Evolutionary conservation across 1,140 invertebrate genomes (phyloP), one percentile per base, ranked within the genome.

Genomic region (Monomorium pharaonis): DNA sequence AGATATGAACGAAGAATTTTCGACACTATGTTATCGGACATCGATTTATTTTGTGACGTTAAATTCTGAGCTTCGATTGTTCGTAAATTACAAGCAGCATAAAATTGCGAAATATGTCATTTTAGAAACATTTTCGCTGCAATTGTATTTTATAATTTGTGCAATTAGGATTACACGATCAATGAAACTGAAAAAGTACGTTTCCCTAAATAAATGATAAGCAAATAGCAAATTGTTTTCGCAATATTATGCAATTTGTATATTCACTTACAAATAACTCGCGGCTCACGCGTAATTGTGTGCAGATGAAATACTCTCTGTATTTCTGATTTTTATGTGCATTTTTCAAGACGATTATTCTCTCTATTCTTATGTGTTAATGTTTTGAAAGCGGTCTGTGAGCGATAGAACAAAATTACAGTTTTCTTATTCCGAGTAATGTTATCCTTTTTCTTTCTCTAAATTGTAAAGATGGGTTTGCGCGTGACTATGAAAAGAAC

Each of bases 381-480:
- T 84, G 30, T 3, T 54, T 54, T 54, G 65, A 58, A 51, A 54
- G 70, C 16, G 2, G 47, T 78, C 21, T 58, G 27, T 44, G 42
- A 69, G 33, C 49, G 30, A 78, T 56, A 63, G 83, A 74, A 14
- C 72, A 76, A 80, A 70, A 49, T 83, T 78, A 33, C 49, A 63
- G 47, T 88, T 75, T 42, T 49, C 16, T 18, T 44, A 54, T 78
- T 77, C 33, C 37, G 21, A 44, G 58, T 65, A 86, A 83, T 24
- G 24, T 84, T 88, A 77, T 54, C 44, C 54, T 87, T 90, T 81
- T 83, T 89, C 87, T 86, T 92, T 92, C 58, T 85, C 75, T 21
- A 89, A 88, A 87, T 91, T 92, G 88, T 91, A 89, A 92, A 90
- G 86, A 90, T 92, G 88, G 92, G 89, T 90, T 92, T 90, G 89